phyloP scores from a whole-genome alignment of 92 coral and sea anemone species.

The Phenganax subtilis region DNA sequence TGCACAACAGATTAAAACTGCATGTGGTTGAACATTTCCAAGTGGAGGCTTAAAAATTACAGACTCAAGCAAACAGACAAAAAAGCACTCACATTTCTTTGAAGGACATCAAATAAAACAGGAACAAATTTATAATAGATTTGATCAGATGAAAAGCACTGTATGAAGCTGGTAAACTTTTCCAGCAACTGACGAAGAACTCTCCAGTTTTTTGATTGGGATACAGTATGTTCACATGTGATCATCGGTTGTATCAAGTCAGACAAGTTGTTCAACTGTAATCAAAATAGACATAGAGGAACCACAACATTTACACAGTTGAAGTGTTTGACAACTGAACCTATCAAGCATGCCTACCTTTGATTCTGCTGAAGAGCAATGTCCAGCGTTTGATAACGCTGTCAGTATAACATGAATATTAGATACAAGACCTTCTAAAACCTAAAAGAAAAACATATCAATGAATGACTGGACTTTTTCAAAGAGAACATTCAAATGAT shows the following conservation, averaged over 20 bases:
- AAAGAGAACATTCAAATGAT: not conserved
- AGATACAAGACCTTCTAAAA: conserved; percentile 86
- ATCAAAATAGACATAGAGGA: not conserved
- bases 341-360: conserved; percentile 50
- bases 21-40: too few species aligned
- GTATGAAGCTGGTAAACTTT: conserved; percentile 82
- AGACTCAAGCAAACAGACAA: not conserved
- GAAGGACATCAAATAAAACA: conserved; percentile 73
- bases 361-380: conserved; percentile 60
- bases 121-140: conserved; percentile 99
- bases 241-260: conserved; percentile 90
- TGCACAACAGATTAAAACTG: not conserved
- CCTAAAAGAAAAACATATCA: conserved; percentile 46
- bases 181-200: conserved; percentile 83
- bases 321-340: too few species aligned
- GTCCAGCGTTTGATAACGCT: conserved; percentile 84
- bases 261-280: conserved; percentile 90
- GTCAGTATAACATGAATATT: conserved; percentile 84
- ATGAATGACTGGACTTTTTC: not conserved
- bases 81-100: conserved; percentile 82
- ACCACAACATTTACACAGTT: not conserved
- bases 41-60: not conserved
- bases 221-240: conserved; percentile 91
- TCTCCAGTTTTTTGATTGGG: conserved; percentile 98
- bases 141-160: conserved; percentile 90